phyloP scores from a whole-genome alignment of 2,113 vertebrate species.

The Tachuris rubrigastra region DNA sequence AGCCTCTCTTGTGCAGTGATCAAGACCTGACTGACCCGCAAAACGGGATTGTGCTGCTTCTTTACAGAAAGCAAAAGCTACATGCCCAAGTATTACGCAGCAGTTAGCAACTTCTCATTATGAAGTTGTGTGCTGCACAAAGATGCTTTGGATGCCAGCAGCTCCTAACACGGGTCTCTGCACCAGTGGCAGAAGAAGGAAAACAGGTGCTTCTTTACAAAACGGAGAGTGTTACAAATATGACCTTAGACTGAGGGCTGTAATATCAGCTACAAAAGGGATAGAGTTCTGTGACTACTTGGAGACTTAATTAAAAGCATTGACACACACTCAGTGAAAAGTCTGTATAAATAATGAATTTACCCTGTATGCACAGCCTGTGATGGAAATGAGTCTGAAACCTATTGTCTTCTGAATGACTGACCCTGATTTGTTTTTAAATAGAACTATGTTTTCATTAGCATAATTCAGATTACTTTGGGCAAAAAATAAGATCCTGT shows the following conservation, averaged over 20 bases:
- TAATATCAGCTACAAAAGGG: background rate
- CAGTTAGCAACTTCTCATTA: background rate
- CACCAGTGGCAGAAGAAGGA: background rate
- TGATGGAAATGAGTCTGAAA: slow-evolving; percentile 25
- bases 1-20: background rate
- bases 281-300: background rate
- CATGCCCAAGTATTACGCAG: accelerated
- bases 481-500: background rate
- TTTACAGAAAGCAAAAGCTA: background rate
- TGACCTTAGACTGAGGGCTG: background rate
- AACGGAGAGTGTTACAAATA: background rate
- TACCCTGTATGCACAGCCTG: background rate
- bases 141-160: background rate
- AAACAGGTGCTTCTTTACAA: background rate
- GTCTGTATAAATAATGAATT: slow-evolving; percentile 40
- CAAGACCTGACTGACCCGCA: background rate
- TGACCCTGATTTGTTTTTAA: slow-evolving; percentile 42
- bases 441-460: slow-evolving; percentile 28
- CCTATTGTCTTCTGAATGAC: slow-evolving; percentile 29
- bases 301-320: slow-evolving; percentile 27
- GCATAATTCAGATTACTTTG: background rate
- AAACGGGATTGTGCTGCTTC: background rate
- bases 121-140: background rate
- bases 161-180: background rate
- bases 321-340: slow-evolving; percentile 13